Evolutionary conservation across 2,113 vertebrate genomes (phyloP), one percentile per base, ranked within the genome.

Genomic region (Cyprinodon brontotheroides): DNA sequence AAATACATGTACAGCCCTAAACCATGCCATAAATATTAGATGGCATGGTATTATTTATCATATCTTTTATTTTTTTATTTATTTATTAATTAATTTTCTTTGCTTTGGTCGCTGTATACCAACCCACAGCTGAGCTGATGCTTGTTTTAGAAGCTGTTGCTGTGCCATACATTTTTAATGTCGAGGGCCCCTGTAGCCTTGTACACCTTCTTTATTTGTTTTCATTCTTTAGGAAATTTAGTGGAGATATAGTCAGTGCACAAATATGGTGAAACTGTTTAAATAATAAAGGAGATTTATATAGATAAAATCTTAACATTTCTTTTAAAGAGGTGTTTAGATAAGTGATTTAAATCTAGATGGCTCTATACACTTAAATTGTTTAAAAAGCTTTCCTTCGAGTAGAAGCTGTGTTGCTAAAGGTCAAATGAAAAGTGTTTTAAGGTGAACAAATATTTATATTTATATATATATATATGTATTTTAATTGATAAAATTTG

Each of bases 161-260:
- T 93, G 92, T 89, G 87, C 78, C 84, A 93, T 94, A 86, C 88
- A 93, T 94, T 92, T 93, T 92, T 94, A 93, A 94, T 93, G 87
- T 71, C 12, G 66, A 15, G 73, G 60, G 75, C 86, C 91, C 86
- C 89, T 85, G 82, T 88, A 79, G 83, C 82, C 84, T 75, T 60
- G 83, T 78, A 72, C 78, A 85, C 64, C 75, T 20, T 6, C 68
- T 36, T 68, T 80, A 74, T 78, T 68, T 78, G 65, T 41, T 60
- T 84, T 70, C 70, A 37, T 29, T 77, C n/a, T 75, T 43, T 60
- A 29, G 8, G 4, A 43, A 22, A 39, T 53, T 70, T 74, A 53
- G 39, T 38, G 7, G 37, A 29, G 60, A 39, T 63, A 29, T 70
- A 40, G n/a, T 40, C 17, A 43, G 1, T 47, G 70, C 36, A 63